These are phyloP conservation scores for Onychostoma macrolepis DNA, from an alignment of 2,113 vertebrate genomes.

Conservation along the genomic window DNA sequence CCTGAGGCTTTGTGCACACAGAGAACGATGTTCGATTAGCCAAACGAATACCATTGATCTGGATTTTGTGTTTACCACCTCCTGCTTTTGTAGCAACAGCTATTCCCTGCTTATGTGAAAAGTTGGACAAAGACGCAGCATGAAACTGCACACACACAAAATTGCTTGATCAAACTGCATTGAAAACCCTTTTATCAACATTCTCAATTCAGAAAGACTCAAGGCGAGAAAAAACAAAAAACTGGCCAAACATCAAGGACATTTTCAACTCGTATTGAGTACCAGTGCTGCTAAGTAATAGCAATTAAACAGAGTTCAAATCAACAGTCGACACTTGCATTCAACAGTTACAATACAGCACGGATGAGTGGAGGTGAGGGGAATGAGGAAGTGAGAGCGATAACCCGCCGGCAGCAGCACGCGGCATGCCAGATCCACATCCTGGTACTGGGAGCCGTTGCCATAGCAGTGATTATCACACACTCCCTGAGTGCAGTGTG, in stretches of 20 bases:
- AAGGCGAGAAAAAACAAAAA: neutral
- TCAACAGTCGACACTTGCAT: neutral
- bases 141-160: neutral
- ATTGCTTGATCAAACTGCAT: constrained; percentile 15
- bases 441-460: constrained; percentile 21
- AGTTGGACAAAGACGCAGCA: constrained; percentile 31
- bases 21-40: constrained; percentile 35
- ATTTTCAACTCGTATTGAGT: neutral
- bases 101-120: neutral
- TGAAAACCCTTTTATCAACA: neutral
- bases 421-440: neutral
- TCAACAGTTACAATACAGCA: constrained; percentile 21
- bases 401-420: neutral
- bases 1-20: neutral
- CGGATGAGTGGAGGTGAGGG: neutral
- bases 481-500: constrained; percentile 25
- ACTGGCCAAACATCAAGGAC: neutral
- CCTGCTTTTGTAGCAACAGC: constrained; percentile 10
- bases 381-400: constrained; percentile 25
- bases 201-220: neutral
- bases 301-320: constrained; percentile 18
- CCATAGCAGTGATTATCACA: constrained; percentile 44
- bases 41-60: constrained; percentile 38
- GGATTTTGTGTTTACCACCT: constrained; percentile 41
- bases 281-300: neutral